phyloP scores from a whole-genome alignment of 1,140 invertebrate genomes.

The Argopecten irradians region DNA sequence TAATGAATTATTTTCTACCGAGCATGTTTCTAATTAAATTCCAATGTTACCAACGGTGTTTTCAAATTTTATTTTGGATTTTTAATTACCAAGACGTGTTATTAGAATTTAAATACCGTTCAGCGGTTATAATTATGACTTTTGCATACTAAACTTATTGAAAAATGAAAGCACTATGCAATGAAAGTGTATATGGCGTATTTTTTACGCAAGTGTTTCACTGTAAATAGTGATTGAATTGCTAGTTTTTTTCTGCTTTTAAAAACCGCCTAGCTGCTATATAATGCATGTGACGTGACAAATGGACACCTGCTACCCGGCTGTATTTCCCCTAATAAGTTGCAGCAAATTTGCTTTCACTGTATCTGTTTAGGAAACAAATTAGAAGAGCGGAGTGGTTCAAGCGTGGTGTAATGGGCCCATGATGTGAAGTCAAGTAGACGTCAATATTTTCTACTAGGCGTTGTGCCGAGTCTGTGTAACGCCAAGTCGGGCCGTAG shows the following conservation, averaged over 20 bases:
- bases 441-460: background rate
- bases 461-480: constrained; percentile 4
- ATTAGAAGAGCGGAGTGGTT: constrained; percentile 15
- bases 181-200: background rate
- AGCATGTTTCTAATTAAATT: constrained; percentile 8
- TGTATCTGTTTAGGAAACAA: constrained; percentile 17
- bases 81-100: constrained; percentile 7
- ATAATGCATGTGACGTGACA: background rate
- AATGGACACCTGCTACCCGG: background rate
- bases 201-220: background rate
- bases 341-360: background rate
- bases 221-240: background rate
- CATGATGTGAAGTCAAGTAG: background rate
- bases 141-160: background rate
- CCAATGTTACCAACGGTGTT: background rate
- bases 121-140: background rate
- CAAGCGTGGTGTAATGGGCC: background rate
- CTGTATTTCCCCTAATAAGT: background rate
- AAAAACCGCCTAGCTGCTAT: background rate
- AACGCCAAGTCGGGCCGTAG: constrained; percentile 1
- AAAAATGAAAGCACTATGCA: constrained; percentile 10
- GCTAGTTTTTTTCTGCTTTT: background rate
- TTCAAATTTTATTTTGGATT: background rate
- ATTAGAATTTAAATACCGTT: background rate
- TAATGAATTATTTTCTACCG: background rate